Evolutionary conservation across 2,888 invertebrate genomes (phyloP), one percentile per base, ranked within the genome.

Genomic region (Neocrepidodera transversa): DNA sequence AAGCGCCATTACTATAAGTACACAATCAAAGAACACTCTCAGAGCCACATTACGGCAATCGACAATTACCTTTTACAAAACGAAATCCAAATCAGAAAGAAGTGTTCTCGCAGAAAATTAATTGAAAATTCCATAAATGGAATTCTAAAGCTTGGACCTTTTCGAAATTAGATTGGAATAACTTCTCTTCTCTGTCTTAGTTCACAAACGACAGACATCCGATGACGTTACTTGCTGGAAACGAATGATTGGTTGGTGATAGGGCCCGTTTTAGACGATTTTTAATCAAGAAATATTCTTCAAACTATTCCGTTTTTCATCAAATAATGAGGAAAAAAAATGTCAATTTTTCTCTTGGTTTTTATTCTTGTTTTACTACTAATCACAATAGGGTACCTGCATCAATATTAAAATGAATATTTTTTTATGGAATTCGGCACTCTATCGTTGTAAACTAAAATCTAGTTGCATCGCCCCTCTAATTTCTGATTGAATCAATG

Each of bases 71-170:
- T 50, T 50, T 50, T 11, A 26, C 38, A 36, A 36, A 50, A 36
- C 38, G 50, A 26, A 38, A 8, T 49, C 14, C 20, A 23, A 18
- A 49, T 32, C 32, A 2, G 11, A 32, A 42, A 47, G 38, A 40
- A 36, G 28, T 28, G 35, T 58, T 38, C 51, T 45, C 43, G 20
- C 45, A 36, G 43, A 51, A 58, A 50, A 51, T 58, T 58, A 58
- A 58, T 58, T 58, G 51, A 58, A 58, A 58, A 58, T 47, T 52
- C 47, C 51, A 51, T 58, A 58, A 58, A 52, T 47, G 51, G 58
- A 47, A 47, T 58, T 58, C 14, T 38, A 32, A 17, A 32, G 32
- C 13, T 32, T 8, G 49, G 28, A 54, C 47, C 36, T 47, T 47
- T 45, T 38, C 5, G 4, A 20, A 58, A 52, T 58, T 58, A 52